Conservation (phyloP, 2,113 vertebrate species). For the Cyrtonyx montezumae region DNA sequence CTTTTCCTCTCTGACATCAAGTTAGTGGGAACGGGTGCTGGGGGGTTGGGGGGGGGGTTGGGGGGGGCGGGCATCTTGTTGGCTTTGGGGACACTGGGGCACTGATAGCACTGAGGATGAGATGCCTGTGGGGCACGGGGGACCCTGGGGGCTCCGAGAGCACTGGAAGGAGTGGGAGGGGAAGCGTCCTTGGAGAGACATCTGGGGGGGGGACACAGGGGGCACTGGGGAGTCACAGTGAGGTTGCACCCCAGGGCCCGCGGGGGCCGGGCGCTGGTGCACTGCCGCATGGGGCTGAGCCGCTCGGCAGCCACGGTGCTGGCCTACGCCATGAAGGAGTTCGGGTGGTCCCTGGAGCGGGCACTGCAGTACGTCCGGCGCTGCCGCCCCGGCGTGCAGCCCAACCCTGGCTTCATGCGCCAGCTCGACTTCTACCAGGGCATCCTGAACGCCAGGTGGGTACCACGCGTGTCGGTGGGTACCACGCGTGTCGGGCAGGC, state of each 20-base stretch:
- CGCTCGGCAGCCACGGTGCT: slow-evolving; percentile 93
- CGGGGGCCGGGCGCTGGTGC: slow-evolving; percentile 87
- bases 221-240: not conserved
- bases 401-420: slow-evolving; percentile 91
- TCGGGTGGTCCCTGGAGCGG: slow-evolving; percentile 85
- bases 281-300: slow-evolving; percentile 97
- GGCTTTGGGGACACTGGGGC: not conserved
- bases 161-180: too few relatives aligned
- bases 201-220: too few relatives aligned
- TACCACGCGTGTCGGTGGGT: slow-evolving; percentile 51
- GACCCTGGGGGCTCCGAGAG: not conserved
- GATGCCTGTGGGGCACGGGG: too few relatives aligned
- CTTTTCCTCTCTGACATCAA: slow-evolving; percentile 83
- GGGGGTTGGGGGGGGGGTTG: too few relatives aligned
- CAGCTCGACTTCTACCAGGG: slow-evolving; percentile 94
- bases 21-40: slow-evolving; percentile 39
- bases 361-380: slow-evolving; percentile 83
- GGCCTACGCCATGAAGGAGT: slow-evolving; percentile 94
- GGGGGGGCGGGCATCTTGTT: too few relatives aligned
- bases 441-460: slow-evolving; percentile 91
- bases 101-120: not conserved
- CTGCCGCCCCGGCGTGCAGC: slow-evolving; percentile 83
- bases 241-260: slow-evolving; percentile 64
- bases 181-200: too few relatives aligned
- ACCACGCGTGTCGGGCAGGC: not conserved